Evolutionary conservation across 2,888 invertebrate genomes (phyloP), one percentile per base, ranked within the genome.

Genomic region (Ophion ventricosus): DNA sequence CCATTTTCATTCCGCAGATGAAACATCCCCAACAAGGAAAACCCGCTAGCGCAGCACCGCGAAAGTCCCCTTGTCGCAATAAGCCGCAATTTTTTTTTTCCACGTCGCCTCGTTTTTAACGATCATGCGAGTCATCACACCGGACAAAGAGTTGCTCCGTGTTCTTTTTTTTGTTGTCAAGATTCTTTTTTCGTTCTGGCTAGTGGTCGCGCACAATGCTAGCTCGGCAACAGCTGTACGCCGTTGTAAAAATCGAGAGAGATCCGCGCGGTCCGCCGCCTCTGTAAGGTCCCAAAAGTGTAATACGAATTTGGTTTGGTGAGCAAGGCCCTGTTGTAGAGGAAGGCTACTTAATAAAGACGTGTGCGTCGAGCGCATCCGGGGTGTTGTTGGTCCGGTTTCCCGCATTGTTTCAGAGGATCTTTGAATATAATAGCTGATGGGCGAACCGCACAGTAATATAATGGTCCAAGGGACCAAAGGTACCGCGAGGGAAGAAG

Each of bases 341-440:
- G 90, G 89, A 89, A 91, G 89, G 90, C 89, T 88, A 90, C 90
- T 90, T 90, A 90, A 91, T 91, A 90, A 92, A 89, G 88, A 88
- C 86, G 49, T 26, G 56, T 57, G 23, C 26, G 59, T 61, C 61
- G 57, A 10, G 89, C 87, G 90, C 91, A 92, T 92, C 92, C 92
- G 92, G 92, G 92, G 92, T 92, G 92, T 73, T 74, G 73, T 80
- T 91, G 91, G 92, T 92, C 92, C 92, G 88, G 92, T 87, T 87
- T 35, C 4, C 49, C 73, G 88, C 87, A 91, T 92, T 92, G 92
- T 92, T 92, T 92, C 92, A 91, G 89, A 29, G 73, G 86, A 89
- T 91, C 89, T 88, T 88, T 89, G 91, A 91, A 90, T 90, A 88
- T 90, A 87, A 87, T 87, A 86, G 86, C 90, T 90, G 90, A 91